Conservation (phyloP, 2,888 invertebrate genomes). For the Ophraella communa region DNA sequence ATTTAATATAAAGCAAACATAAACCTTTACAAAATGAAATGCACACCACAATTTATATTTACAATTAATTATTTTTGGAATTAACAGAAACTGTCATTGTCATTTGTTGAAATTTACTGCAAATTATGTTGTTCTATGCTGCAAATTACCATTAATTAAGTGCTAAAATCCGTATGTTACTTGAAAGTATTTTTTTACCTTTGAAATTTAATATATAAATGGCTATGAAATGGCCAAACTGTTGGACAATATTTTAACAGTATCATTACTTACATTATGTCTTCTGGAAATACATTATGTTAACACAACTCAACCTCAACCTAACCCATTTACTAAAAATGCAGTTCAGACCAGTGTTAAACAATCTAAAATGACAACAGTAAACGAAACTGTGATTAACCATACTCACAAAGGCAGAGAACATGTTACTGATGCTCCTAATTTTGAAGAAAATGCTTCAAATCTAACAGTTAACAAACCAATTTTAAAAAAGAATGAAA, state of each 20-base stretch:
- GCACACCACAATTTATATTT: too few relatives aligned
- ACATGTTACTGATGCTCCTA: not conserved
- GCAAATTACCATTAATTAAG: not conserved
- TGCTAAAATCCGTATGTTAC: not conserved
- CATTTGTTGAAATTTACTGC: not conserved
- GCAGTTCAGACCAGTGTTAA: not conserved
- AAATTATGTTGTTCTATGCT: not conserved
- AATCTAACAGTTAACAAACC: not conserved
- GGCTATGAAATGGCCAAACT: not conserved
- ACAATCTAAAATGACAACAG: not conserved
- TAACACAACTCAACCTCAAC: not conserved
- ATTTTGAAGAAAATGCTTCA: not conserved
- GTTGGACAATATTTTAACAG: not conserved
- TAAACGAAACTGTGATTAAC: not conserved
- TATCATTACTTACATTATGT: not conserved
- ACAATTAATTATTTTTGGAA: too few relatives aligned
- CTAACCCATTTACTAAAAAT: not conserved
- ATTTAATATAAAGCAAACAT: too few relatives aligned
- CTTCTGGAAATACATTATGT: not conserved
- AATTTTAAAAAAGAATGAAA: not conserved
- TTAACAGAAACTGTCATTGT: too few relatives aligned
- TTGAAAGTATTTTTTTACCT: not conserved
- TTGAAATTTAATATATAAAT: not conserved
- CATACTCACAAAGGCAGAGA: conserved; percentile 4
- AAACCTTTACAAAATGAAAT: too few relatives aligned